Evolutionary conservation across 2,888 invertebrate species (phyloP).

Genomic region (Thyatira batis): DNA sequence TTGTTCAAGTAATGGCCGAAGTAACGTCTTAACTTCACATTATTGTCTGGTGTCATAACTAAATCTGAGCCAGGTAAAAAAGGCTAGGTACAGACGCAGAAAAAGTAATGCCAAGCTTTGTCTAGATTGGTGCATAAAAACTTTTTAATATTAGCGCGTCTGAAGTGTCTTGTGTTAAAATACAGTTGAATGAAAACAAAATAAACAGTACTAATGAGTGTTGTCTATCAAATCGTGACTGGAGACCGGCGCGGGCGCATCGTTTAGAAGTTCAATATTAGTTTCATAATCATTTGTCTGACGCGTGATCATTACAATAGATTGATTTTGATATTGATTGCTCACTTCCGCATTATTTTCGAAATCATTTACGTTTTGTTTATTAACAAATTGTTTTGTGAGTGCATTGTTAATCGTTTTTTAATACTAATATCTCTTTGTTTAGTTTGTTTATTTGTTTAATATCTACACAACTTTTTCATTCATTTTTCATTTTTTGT

Average conservation of each 20-base stretch:
- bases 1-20: slow-evolving; percentile 52
- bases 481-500: no score
- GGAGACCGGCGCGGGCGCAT: slow-evolving; percentile 14
- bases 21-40: slow-evolving; percentile 48
- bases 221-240: slow-evolving; percentile 61
- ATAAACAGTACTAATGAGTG: slow-evolving; percentile 71
- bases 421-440: slow-evolving; percentile 1
- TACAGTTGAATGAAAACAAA: slow-evolving; percentile 59
- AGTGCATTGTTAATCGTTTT: slow-evolving; percentile 2
- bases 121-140: neutral
- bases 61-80: neutral
- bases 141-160: neutral
- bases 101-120: neutral
- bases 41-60: slow-evolving; percentile 19
- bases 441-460: slow-evolving; percentile 6
- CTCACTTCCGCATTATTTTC: slow-evolving; percentile 70
- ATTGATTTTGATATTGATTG: slow-evolving; percentile 75
- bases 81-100: neutral
- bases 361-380: slow-evolving; percentile 42
- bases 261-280: slow-evolving; percentile 49
- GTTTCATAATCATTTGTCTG: slow-evolving; percentile 73
- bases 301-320: slow-evolving; percentile 63
- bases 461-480: no score
- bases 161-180: neutral
- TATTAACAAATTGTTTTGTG: slow-evolving; percentile 35